A percentile compares a stretch with the other conserved stretches of the same genome.
These are phyloP conservation scores for Acridotheres tristis DNA, from an alignment of 2,797 vertebrate species.

Conservation along the genomic window DNA sequence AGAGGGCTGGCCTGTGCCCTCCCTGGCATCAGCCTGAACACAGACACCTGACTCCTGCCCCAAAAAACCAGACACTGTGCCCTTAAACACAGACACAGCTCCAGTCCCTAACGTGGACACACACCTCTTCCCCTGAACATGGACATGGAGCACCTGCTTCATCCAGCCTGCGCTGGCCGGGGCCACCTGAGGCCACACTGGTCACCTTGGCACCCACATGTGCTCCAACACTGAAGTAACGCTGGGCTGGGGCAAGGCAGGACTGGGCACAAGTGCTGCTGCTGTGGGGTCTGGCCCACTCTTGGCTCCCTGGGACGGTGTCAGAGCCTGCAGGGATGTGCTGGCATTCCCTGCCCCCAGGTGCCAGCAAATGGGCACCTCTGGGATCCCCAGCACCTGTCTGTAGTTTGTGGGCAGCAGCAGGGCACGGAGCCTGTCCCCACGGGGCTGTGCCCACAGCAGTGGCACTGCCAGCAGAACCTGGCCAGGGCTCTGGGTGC, in stretches of 20 bases:
- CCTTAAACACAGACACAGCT: background rate
- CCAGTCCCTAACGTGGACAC: background rate
- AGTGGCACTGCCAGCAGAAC: background rate
- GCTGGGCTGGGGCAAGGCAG: background rate
- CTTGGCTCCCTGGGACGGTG: rapidly evolving
- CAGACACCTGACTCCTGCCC: background rate
- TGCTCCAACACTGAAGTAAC: rapidly evolving
- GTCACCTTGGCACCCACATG: background rate
- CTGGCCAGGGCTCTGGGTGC: background rate
- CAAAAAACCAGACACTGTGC: background rate
- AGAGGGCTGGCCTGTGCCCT: background rate
- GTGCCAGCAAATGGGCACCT: background rate
- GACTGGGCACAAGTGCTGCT: background rate
- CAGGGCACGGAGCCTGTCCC: rapidly evolving
- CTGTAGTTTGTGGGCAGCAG: background rate
- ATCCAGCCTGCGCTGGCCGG: background rate
- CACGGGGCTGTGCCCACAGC: rapidly evolving
- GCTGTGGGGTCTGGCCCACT: background rate
- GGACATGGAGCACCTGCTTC: background rate
- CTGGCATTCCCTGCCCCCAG: background rate
- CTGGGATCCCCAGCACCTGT: background rate
- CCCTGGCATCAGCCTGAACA: background rate
- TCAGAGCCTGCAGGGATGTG: background rate
- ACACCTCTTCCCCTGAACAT: background rate
- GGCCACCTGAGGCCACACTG: rapidly evolving